Evolutionary conservation across 2,888 invertebrate species (phyloP).

Genomic region (Rhabditophanes sp.): DNA sequence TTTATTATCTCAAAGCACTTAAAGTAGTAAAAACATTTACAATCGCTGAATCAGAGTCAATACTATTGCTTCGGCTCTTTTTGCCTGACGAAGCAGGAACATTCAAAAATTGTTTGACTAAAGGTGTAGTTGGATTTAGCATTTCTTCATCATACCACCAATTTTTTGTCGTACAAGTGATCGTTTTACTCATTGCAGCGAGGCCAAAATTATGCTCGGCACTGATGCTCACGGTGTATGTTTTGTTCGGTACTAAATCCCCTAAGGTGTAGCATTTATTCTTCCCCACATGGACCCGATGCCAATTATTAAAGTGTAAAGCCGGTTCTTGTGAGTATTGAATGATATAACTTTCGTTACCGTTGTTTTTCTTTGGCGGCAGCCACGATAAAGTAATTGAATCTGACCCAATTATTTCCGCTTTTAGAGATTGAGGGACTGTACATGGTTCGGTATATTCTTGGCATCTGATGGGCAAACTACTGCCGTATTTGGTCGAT

Average conservation of each 20-base stretch:
- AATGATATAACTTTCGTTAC: constrained; percentile 37
- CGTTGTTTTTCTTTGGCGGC: constrained; percentile 39
- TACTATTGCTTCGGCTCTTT: too few species aligned
- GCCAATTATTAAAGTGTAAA: constrained; percentile 39
- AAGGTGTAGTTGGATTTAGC: too few species aligned
- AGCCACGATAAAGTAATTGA: constrained; percentile 39
- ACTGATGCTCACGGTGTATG: constrained; percentile 39
- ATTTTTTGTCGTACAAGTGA: constrained; percentile 32
- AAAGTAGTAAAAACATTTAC: too few species aligned
- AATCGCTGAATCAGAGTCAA: too few species aligned
- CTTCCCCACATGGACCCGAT: constrained; percentile 24
- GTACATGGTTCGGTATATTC: constrained; percentile 43
- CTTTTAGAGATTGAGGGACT: constrained; percentile 30
- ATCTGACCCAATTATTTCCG: constrained; percentile 36
- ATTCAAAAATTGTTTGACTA: too few species aligned
- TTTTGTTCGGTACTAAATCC: constrained; percentile 30
- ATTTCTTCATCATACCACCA: constrained; percentile 31
- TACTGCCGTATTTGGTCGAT: constrained; percentile 32
- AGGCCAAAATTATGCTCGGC: constrained; percentile 41
- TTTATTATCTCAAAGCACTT: too few species aligned
- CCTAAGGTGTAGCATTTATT: constrained; percentile 32
- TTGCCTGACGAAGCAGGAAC: too few species aligned
- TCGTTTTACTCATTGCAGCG: constrained; percentile 38
- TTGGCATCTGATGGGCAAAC: constrained; percentile 28
- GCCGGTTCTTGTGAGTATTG: constrained; percentile 40